These are phyloP conservation scores for Fregata magnificens DNA, from an alignment of 2,113 vertebrate species.

Conservation along the genomic window DNA sequence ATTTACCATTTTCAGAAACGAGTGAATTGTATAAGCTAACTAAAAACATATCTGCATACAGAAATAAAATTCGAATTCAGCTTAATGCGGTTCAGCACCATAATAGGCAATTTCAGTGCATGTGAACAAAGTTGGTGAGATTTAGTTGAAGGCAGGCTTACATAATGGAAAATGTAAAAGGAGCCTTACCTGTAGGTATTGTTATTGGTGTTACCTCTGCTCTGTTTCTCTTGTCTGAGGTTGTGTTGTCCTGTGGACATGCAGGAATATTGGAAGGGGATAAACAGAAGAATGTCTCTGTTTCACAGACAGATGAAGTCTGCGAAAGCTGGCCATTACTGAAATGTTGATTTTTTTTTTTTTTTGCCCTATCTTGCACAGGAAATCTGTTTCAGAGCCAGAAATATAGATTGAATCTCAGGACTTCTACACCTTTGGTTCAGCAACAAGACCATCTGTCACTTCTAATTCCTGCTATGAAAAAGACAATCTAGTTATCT, in stretches of 20 bases:
- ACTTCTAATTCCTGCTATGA: conserved; percentile 39
- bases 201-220: background rate
- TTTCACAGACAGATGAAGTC: background rate
- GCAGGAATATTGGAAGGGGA: background rate
- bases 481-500: conserved; percentile 45
- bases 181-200: background rate
- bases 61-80: conserved; percentile 50
- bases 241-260: background rate
- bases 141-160: conserved; percentile 5
- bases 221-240: background rate
- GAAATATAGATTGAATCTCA: conserved; percentile 17
- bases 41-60: conserved; percentile 22
- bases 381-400: conserved; percentile 30
- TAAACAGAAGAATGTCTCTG: background rate
- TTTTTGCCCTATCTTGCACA: background rate
- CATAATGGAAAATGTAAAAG: background rate
- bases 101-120: conserved; percentile 28
- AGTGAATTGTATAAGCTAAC: background rate
- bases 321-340: background rate
- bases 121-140: background rate
- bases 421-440: conserved; percentile 50
- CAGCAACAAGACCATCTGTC: conserved; percentile 47
- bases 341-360: background rate
- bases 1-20: background rate
- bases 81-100: conserved; percentile 13